Percentiles rank a stretch among this genome's conserved stretches.
phyloP scores from a whole-genome alignment of 2,888 invertebrate species.

The Hyalella azteca region DNA sequence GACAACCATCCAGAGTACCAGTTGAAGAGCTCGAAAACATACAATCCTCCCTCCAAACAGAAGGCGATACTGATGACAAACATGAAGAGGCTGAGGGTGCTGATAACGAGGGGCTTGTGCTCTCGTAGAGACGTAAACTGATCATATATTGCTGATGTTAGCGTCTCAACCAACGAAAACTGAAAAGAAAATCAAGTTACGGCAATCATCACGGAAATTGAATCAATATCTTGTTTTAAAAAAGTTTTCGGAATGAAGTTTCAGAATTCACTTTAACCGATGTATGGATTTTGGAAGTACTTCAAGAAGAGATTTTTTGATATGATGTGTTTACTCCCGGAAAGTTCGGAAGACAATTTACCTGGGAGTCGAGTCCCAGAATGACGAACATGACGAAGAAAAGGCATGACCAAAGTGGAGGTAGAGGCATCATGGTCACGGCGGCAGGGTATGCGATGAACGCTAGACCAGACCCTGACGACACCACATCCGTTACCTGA shows the following conservation, averaged over 20 bases:
- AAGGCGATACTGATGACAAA: constrained; percentile 51
- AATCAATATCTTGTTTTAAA: too few species aligned
- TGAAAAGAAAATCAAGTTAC: constrained; percentile 39
- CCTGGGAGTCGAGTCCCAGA: constrained; percentile 53
- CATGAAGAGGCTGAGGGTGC: constrained; percentile 60
- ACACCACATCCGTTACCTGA: constrained; percentile 49
- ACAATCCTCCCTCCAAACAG: constrained; percentile 65
- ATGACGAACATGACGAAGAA: constrained; percentile 57
- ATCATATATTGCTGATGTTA: constrained; percentile 67
- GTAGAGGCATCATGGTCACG: constrained; percentile 48
- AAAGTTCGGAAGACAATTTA: too few species aligned
- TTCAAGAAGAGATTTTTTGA: background rate
- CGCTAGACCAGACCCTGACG: constrained; percentile 55
- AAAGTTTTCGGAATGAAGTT: too few species aligned
- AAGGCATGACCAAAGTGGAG: constrained; percentile 53
- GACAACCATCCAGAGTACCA: constrained; percentile 64
- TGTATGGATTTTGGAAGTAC: background rate
- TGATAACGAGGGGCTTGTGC: constrained; percentile 62
- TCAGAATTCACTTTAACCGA: too few species aligned
- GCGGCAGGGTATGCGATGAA: constrained; percentile 57
- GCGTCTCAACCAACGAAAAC: constrained; percentile 65
- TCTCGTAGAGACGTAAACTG: constrained; percentile 64
- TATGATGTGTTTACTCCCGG: background rate
- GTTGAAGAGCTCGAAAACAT: constrained; percentile 66
- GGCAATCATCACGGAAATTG: too few species aligned